Conservation (phyloP, 2,797 vertebrate species). For the Gambelia wislizenii region DNA sequence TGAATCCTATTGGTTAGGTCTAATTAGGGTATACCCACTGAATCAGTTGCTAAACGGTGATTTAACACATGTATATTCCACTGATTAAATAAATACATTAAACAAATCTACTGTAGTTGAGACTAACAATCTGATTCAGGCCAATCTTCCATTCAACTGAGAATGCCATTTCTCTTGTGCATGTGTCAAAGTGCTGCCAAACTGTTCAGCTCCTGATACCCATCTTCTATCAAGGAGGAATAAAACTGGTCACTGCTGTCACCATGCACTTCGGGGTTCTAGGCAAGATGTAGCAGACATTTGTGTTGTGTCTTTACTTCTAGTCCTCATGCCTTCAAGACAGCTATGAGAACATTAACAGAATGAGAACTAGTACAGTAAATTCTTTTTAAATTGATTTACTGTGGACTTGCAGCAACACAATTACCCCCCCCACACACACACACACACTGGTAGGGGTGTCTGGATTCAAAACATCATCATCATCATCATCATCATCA, state of each 20-base stretch:
- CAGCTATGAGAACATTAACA: neutral
- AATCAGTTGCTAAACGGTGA: too few relatives aligned
- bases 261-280: neutral
- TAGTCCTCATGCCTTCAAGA: neutral
- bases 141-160: neutral
- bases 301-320: neutral
- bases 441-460: neutral
- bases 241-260: neutral
- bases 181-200: neutral
- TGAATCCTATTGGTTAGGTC: too few relatives aligned
- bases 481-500: neutral
- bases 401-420: neutral
- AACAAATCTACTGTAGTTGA: neutral
- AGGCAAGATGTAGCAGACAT: neutral
- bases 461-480: neutral
- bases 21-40: too few relatives aligned
- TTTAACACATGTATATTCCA: too few relatives aligned
- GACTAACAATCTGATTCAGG: too few relatives aligned
- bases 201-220: neutral
- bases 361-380: neutral
- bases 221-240: neutral
- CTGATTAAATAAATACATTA: neutral
- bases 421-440: too few relatives aligned
- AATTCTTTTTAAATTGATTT: neutral
- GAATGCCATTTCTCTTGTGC: too few relatives aligned